These are phyloP conservation scores for Poecile atricapillus DNA, from an alignment of 2,113 vertebrate genomes.

Conservation along the genomic window DNA sequence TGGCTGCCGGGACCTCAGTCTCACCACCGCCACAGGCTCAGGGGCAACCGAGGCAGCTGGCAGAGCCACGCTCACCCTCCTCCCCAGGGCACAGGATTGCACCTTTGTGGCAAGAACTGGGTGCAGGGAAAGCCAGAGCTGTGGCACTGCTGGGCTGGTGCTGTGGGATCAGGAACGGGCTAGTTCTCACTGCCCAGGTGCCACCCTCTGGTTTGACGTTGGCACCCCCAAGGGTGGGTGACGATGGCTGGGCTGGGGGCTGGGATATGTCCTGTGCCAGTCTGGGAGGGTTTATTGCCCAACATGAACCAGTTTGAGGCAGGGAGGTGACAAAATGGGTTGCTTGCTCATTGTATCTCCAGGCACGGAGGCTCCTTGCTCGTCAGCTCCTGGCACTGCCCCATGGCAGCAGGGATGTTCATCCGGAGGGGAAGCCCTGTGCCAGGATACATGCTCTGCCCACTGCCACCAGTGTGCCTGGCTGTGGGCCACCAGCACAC, in stretches of 20 bases:
- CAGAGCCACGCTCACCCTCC: background rate
- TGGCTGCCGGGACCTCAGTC: background rate
- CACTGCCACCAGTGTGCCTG: background rate
- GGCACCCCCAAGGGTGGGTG: background rate
- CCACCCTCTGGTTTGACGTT: conserved; percentile 32
- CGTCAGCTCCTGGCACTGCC: conserved; percentile 30
- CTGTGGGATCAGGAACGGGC: fast-evolving
- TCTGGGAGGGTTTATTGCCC: background rate
- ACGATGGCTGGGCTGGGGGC: background rate
- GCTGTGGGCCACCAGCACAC: background rate
- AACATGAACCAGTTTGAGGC: background rate
- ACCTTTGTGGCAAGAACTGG: background rate
- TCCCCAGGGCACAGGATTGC: fast-evolving
- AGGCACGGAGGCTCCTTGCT: background rate
- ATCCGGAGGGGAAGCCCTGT: conserved; percentile 3
- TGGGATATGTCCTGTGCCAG: background rate
- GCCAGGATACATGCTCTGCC: conserved; percentile 2
- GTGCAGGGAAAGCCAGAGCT: background rate
- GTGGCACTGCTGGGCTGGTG: background rate
- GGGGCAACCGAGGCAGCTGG: background rate
- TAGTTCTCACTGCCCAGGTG: background rate
- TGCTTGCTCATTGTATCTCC: background rate
- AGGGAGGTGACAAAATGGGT: background rate
- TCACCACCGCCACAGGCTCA: fast-evolving
- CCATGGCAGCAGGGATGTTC: background rate